A percentile compares a stretch with the other conserved stretches of the same genome.
Evolutionary conservation across 2,888 invertebrate species (phyloP).

Genomic region (Hemistola chrysoprasaria): DNA sequence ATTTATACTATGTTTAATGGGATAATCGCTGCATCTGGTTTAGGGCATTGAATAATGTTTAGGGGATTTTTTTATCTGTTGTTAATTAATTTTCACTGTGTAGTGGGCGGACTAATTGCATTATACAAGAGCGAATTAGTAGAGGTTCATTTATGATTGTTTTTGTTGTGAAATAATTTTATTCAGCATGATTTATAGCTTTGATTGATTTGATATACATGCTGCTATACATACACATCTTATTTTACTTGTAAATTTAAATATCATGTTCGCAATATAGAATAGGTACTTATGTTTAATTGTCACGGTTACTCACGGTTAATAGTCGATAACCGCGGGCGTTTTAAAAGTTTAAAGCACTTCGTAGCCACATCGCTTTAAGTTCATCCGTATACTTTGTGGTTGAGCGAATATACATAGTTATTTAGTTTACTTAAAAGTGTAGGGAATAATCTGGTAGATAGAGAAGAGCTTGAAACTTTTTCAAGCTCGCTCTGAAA

Average conservation of each 20-base stretch:
- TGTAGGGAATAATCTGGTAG: slow-evolving; percentile 51
- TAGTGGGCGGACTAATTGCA: slow-evolving; percentile 57
- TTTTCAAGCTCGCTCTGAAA: slow-evolving; percentile 53
- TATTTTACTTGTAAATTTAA: too few relatives aligned
- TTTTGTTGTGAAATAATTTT: slow-evolving; percentile 38
- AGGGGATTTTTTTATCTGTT: slow-evolving; percentile 61
- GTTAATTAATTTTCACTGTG: slow-evolving; percentile 66
- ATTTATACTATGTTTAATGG: slow-evolving; percentile 56
- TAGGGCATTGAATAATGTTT: slow-evolving; percentile 23
- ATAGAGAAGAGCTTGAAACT: slow-evolving; percentile 57
- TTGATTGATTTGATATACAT: slow-evolving; percentile 13
- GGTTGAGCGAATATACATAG: slow-evolving; percentile 63
- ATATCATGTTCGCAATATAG: too few relatives aligned
- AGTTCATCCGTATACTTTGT: slow-evolving; percentile 52
- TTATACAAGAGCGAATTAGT: slow-evolving; percentile 62
- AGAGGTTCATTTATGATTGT: slow-evolving; percentile 52
- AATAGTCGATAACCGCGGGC: too few relatives aligned
- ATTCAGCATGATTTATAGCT: slow-evolving; percentile 30
- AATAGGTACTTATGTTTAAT: too few relatives aligned
- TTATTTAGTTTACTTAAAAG: slow-evolving; percentile 47
- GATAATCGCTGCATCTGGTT: slow-evolving; percentile 71
- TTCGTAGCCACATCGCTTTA: slow-evolving; percentile 30
- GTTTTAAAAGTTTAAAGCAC: slow-evolving; percentile 14
- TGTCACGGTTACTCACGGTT: too few relatives aligned
- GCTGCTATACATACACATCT: not conserved